Evolutionary conservation across 2,113 vertebrate genomes (phyloP), one percentile per base, ranked within the genome.

Genomic region (Tringa solitaria): DNA sequence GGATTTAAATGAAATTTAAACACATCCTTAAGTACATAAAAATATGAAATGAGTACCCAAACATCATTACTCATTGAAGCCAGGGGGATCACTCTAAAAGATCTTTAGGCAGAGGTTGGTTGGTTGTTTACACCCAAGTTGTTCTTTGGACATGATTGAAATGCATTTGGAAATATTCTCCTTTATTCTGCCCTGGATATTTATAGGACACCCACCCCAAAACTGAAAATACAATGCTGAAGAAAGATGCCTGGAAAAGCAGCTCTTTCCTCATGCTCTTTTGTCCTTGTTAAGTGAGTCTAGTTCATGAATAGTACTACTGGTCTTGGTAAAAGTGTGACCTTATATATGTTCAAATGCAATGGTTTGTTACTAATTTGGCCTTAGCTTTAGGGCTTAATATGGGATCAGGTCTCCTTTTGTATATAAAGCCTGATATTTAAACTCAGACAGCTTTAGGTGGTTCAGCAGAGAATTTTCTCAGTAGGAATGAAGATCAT

Each of bases 291-390:
- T 86, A 87, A 95, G 84, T 37, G 82, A 92, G 60, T 94, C 54
- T 80, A 37, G 68, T 73, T 88, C 83, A 75, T 61, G 78, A 94
- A 83, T 72, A 87, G 50, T 76, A 30, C 50, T 59, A 45, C 74
- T 74, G 78, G 90, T 91, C 88, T 86, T 90, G 80, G 59, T 89
- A 72, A 78, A 91, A 95, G 46, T 51, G 53, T 96, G 93, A 94
- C 95, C 93, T 94, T 81, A 93, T 89, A 95, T 92, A 90, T 70
- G 54, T 87, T 95, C 68, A 67, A 90, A 68, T 95, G 93, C 95
- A 96, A 93, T 95, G 96, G 88, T 95, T 95, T 88, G 92, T 94
- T 77, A 94, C 64, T 96, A 97, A 96, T 92, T 70, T 70, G 79
- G 67, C 86, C n/a, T 90, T 81, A 63, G 93, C 94, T 95, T 80